These are phyloP conservation scores for Prosapia bicincta DNA, from an alignment of 2,888 invertebrate species.

Conservation along the genomic window DNA sequence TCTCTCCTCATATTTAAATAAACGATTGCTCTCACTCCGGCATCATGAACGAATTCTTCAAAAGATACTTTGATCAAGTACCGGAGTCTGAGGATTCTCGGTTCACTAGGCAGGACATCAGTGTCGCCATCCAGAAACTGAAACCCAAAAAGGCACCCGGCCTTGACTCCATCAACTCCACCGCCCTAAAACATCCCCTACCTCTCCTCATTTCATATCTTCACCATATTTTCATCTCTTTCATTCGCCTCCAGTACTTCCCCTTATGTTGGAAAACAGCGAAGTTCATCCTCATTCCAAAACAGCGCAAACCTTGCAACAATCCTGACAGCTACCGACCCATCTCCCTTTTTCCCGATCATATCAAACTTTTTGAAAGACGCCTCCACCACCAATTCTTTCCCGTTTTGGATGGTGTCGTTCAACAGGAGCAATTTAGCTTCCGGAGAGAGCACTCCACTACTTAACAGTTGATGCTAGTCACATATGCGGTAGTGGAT, in stretches of 20 bases:
- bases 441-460: constrained; percentile 41
- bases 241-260: constrained; percentile 28
- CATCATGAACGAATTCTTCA: not conserved
- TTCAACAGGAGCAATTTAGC: constrained; percentile 40
- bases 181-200: constrained; percentile 5
- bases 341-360: constrained; percentile 37
- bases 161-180: not conserved
- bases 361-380: constrained; percentile 39
- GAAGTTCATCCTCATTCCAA: constrained; percentile 35
- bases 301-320: constrained; percentile 36
- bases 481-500: constrained; percentile 36
- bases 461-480: constrained; percentile 38
- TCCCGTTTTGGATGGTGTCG: constrained; percentile 22
- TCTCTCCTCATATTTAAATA: constrained; percentile 2
- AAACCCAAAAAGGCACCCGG: not conserved
- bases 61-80: not conserved
- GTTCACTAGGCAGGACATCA: not conserved
- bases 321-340: constrained; percentile 37
- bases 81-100: not conserved
- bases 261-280: constrained; percentile 38
- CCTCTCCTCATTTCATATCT: not conserved
- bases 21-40: not conserved
- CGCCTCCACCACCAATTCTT: constrained; percentile 34
- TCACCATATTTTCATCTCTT: constrained; percentile 19
- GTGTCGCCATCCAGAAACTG: too few species aligned